phyloP scores from a whole-genome alignment of 2,888 invertebrate species.

The Cryptops parisi region DNA sequence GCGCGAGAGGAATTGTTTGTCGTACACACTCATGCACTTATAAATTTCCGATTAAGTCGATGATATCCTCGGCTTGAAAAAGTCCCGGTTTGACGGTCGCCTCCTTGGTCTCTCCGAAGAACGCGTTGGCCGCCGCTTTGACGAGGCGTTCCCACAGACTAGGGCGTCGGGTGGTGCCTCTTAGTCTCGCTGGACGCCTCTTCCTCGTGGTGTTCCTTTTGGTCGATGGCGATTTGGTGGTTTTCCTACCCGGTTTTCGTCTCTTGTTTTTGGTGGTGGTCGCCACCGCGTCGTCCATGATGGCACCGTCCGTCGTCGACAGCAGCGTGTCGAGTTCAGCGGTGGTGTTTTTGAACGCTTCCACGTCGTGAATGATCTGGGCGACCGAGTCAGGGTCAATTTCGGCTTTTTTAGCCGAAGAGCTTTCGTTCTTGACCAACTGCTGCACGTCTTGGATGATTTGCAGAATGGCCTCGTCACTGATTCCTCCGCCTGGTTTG shows the following conservation, averaged over 20 bases:
- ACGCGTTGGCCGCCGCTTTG: constrained; percentile 5
- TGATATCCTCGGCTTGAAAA: constrained; percentile 9
- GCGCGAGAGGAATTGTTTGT: too few species aligned
- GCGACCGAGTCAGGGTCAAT: not conserved
- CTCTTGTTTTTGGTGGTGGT: not conserved
- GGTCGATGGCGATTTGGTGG: not conserved
- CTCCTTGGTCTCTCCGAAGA: constrained; percentile 5
- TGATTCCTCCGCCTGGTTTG: constrained; percentile 12
- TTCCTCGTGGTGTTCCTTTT: not conserved
- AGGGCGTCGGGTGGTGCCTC: not conserved
- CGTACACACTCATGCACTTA: too few species aligned
- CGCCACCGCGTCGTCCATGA: not conserved
- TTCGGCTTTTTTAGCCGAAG: not conserved
- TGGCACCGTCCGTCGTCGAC: not conserved
- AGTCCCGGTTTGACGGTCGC: not conserved
- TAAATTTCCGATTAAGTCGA: constrained; percentile 3
- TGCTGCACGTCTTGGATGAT: constrained; percentile 6
- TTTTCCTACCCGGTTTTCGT: not conserved
- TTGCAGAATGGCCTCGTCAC: constrained; percentile 4
- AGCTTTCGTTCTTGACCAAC: not conserved
- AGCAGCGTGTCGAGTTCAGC: not conserved
- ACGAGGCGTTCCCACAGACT: constrained; percentile 8
- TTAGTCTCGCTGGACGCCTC: not conserved
- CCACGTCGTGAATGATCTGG: constrained; percentile 4
- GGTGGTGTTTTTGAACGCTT: not conserved